Percentiles rank a stretch among this genome's conserved stretches.
phyloP scores from a whole-genome alignment of 2,113 vertebrate genomes.

The Pteronura brasiliensis region DNA sequence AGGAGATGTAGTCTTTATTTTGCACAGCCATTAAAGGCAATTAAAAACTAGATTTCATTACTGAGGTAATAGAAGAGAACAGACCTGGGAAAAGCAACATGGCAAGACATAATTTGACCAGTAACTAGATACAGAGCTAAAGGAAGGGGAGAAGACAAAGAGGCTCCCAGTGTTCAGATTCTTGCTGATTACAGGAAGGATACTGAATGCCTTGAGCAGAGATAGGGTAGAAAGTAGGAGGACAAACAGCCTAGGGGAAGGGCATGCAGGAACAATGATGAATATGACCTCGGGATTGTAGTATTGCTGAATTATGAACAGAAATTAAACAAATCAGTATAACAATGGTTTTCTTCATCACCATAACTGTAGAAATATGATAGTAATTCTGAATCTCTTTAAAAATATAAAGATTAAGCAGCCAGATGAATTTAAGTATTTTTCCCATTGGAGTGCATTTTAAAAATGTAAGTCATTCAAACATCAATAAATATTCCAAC shows the following conservation, averaged over 20 bases:
- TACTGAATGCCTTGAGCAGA: background rate
- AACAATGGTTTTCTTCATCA: background rate
- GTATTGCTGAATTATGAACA: background rate
- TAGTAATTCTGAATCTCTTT: slow-evolving; percentile 9
- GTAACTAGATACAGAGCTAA: background rate
- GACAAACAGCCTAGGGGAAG: background rate
- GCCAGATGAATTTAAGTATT: slow-evolving; percentile 25
- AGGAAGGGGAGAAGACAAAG: background rate
- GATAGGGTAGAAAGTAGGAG: background rate
- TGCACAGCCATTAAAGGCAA: background rate
- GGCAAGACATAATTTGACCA: background rate
- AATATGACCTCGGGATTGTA: background rate
- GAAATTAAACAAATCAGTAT: slow-evolving; percentile 30
- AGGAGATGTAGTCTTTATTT: background rate
- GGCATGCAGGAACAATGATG: background rate
- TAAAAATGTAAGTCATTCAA: slow-evolving; percentile 16
- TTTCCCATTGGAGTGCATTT: background rate
- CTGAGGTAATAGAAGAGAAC: background rate
- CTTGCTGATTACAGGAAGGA: background rate
- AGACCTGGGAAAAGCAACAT: background rate
- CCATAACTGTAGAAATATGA: background rate
- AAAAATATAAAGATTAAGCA: background rate
- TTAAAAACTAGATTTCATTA: background rate
- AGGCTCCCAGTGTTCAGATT: background rate
- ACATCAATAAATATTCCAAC: background rate